Evolutionary conservation across 1,140 invertebrate genomes (phyloP).

Genomic region (Proctacanthus coquilletti): DNA sequence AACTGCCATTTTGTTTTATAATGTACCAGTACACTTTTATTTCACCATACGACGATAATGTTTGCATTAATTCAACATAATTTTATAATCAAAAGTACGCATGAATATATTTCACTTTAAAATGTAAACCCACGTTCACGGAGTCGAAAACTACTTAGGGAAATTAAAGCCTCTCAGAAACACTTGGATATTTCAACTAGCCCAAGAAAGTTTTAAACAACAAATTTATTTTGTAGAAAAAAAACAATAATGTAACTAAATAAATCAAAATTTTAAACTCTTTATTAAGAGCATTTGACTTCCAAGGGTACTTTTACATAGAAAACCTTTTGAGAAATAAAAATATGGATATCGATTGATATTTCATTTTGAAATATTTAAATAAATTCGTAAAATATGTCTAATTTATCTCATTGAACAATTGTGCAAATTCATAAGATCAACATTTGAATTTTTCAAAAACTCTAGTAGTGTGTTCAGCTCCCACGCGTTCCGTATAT

Average conservation of each 20-base stretch:
- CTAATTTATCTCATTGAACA: not conserved
- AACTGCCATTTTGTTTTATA: constrained; percentile 4
- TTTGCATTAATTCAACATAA: no score
- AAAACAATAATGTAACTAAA: no score
- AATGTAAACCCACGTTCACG: not conserved
- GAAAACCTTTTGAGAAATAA: no score
- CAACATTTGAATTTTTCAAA: not conserved
- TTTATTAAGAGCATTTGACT: no score
- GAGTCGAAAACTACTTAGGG: constrained; percentile 1
- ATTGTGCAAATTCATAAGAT: not conserved
- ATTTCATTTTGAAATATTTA: no score
- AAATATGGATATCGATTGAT: no score
- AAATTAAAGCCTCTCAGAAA: not conserved
- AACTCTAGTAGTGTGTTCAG: not conserved
- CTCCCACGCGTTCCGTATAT: constrained; percentile 6
- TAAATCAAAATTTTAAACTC: no score
- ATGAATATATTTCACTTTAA: not conserved
- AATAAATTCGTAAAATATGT: no score
- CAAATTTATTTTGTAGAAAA: no score
- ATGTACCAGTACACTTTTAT: not conserved
- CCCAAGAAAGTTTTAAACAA: no score
- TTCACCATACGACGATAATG: not conserved
- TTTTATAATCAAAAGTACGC: no score
- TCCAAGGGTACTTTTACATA: no score
- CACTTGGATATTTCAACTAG: not conserved